Percentiles rank a stretch among this genome's conserved stretches.
Conservation (phyloP, 2,113 vertebrate genomes). For the Daboia siamensis region DNA sequence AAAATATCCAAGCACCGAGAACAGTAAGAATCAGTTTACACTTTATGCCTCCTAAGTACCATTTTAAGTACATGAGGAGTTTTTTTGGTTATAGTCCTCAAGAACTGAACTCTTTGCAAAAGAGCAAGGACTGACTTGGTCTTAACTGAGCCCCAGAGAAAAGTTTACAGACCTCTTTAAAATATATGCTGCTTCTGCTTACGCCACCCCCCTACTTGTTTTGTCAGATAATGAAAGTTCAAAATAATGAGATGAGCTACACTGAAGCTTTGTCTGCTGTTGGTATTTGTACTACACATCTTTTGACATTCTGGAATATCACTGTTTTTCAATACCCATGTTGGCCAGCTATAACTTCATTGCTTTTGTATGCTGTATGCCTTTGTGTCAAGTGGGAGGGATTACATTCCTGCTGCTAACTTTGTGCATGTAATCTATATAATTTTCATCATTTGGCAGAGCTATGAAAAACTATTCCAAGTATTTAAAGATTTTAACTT, state of each 20-base stretch:
- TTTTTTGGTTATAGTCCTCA: neutral
- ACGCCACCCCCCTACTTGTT: neutral
- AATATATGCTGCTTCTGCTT: neutral
- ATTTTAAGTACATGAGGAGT: neutral
- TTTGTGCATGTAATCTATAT: neutral
- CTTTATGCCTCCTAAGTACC: neutral
- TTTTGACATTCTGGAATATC: no score
- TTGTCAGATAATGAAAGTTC: neutral
- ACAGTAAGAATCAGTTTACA: neutral
- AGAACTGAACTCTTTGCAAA: neutral
- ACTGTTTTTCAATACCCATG: neutral
- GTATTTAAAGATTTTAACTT: neutral
- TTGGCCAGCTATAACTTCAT: neutral
- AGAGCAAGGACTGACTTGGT: neutral
- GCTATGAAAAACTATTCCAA: neutral
- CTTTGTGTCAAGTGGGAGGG: neutral
- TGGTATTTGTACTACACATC: no score
- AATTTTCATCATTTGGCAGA: neutral
- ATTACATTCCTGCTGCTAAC: neutral
- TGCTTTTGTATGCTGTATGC: neutral
- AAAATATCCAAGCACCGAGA: neutral
- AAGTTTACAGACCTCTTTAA: neutral
- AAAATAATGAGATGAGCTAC: no score
- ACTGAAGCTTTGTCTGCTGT: no score
- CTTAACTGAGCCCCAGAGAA: neutral